Conservation (phyloP, 2,888 invertebrate species). For the Epinotia bilunana region DNA sequence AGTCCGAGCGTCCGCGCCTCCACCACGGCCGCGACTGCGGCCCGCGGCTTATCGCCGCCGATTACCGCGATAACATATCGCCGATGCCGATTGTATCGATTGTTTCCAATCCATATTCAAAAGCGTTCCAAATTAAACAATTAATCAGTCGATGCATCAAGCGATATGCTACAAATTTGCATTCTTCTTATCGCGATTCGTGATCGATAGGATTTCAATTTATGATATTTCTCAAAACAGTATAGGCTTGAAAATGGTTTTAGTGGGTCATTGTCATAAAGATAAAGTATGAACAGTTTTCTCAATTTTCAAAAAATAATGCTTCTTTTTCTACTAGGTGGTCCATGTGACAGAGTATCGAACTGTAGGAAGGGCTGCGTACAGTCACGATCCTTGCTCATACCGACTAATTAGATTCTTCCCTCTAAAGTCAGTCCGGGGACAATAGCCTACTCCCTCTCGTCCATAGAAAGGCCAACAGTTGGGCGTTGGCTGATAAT, state of each 20-base stretch:
- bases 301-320: too few species aligned
- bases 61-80: constrained; percentile 39
- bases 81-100: constrained; percentile 31
- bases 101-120: constrained; percentile 34
- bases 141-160: constrained; percentile 5
- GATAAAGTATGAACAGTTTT: too few species aligned
- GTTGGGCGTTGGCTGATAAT: not conserved
- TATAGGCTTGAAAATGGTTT: not conserved
- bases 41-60: constrained; percentile 37
- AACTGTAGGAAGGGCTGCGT: not conserved
- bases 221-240: constrained; percentile 2
- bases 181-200: constrained; percentile 15
- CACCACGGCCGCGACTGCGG: constrained; percentile 37
- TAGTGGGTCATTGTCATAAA: not conserved
- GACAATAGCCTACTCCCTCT: too few species aligned
- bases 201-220: not conserved
- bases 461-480: not conserved
- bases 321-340: too few species aligned
- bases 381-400: not conserved
- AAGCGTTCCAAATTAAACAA: constrained; percentile 10
- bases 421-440: too few species aligned
- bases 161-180: constrained; percentile 27
- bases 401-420: not conserved
- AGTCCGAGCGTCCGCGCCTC: not conserved
- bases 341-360: too few species aligned